Percentiles rank a stretch among this genome's conserved stretches.
These are phyloP conservation scores for Eleginops maclovinus DNA, from an alignment of 2,113 vertebrate species.

Conservation along the genomic window DNA sequence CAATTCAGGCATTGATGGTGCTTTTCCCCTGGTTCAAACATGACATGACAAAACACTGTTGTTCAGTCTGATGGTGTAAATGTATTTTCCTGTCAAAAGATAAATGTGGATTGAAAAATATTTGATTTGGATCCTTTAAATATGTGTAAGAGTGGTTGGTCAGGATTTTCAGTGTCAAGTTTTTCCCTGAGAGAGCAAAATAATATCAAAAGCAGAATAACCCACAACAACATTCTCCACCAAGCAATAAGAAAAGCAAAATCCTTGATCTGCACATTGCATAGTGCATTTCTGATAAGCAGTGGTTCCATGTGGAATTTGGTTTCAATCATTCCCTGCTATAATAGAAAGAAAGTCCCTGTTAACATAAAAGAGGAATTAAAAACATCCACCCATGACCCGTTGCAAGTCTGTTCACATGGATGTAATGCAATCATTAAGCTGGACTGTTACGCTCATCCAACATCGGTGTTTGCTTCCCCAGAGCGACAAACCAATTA, in stretches of 20 bases:
- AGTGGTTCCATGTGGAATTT: neutral
- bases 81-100: neutral
- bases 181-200: neutral
- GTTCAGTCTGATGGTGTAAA: neutral
- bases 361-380: conserved; percentile 3
- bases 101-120: neutral
- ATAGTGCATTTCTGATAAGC: conserved; percentile 6
- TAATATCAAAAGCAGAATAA: conserved; percentile 35
- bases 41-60: neutral
- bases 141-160: neutral
- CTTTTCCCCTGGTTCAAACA: neutral
- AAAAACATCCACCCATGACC: neutral
- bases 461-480: conserved; percentile 8
- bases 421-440: conserved; percentile 46
- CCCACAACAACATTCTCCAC: conserved; percentile 8
- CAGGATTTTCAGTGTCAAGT: conserved; percentile 11
- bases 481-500: conserved; percentile 34
- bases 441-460: conserved; percentile 9
- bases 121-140: neutral
- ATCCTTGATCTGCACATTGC: conserved; percentile 17
- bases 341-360: neutral
- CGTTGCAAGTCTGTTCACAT: conserved; percentile 11
- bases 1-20: neutral
- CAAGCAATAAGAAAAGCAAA: conserved; percentile 22
- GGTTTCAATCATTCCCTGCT: neutral